These are phyloP conservation scores for Scaptomyza parva DNA, from an alignment of 2,888 invertebrate species.

Conservation along the genomic window DNA sequence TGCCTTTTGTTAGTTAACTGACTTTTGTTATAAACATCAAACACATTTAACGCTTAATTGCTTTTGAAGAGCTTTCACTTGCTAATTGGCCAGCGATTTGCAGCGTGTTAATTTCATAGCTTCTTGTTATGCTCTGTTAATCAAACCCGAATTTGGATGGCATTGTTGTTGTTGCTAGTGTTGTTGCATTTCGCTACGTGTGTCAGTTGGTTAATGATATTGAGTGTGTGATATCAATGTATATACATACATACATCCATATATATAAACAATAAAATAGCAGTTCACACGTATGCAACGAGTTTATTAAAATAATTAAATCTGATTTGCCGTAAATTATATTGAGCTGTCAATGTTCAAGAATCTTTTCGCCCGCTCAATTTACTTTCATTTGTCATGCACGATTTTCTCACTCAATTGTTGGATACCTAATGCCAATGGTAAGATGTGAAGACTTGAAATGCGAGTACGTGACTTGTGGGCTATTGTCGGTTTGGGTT, in stretches of 20 bases:
- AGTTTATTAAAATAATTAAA: conserved; percentile 74
- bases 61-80: conserved; percentile 18
- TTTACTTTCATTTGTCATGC: conserved; percentile 42
- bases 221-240: conserved; percentile 1
- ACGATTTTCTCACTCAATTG: conserved; percentile 68
- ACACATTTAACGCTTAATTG: conserved; percentile 57
- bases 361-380: conserved; percentile 24
- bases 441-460: conserved; percentile 40
- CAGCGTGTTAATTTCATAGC: conserved; percentile 31
- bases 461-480: conserved; percentile 55
- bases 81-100: conserved; percentile 55
- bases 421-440: conserved; percentile 34
- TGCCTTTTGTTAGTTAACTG: conserved; percentile 7
- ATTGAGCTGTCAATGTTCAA: conserved; percentile 31
- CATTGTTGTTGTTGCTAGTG: conserved; percentile 17
- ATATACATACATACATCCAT: too few relatives aligned
- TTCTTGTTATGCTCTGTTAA: conserved; percentile 49
- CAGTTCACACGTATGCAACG: conserved; percentile 52
- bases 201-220: conserved; percentile 19
- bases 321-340: conserved; percentile 61
- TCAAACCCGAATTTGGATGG: conserved; percentile 45
- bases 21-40: conserved; percentile 29
- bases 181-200: conserved; percentile 35
- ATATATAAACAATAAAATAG: conserved; percentile 44
- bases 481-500: conserved; percentile 4